Conservation (phyloP, 2,888 invertebrate genomes). For the Pasiphila rectangulata region DNA sequence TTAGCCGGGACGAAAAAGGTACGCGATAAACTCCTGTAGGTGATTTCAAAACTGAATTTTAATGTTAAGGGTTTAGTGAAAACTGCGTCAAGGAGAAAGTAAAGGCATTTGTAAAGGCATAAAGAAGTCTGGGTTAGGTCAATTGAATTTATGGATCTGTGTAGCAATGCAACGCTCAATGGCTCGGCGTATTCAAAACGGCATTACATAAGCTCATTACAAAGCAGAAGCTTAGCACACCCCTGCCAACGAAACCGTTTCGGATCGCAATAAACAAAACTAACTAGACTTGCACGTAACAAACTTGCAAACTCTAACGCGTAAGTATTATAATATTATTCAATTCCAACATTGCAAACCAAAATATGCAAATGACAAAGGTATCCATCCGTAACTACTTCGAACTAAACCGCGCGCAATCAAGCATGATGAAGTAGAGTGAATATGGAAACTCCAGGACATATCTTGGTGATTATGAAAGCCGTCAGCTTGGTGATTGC, state of each 20-base stretch:
- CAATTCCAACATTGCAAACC: conserved; percentile 19
- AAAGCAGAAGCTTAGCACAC: conserved; percentile 33
- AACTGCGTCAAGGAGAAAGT: too few relatives aligned
- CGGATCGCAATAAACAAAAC: conserved; percentile 43
- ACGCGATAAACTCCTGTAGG: too few relatives aligned
- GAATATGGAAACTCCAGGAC: too few relatives aligned
- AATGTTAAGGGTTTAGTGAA: too few relatives aligned
- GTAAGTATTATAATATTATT: conserved; percentile 38
- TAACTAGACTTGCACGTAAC: conserved; percentile 34
- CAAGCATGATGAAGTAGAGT: too few relatives aligned
- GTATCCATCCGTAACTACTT: conserved; percentile 38
- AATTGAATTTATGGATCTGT: not conserved
- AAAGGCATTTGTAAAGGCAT: not conserved
- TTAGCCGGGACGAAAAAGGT: too few relatives aligned
- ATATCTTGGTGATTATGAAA: too few relatives aligned
- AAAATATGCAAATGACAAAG: conserved; percentile 25
- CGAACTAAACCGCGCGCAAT: not conserved
- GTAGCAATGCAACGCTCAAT: conserved; percentile 16
- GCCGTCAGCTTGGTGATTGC: too few relatives aligned
- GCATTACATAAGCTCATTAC: conserved; percentile 28
- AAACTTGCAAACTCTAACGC: conserved; percentile 22
- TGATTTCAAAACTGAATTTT: too few relatives aligned
- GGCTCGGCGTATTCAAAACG: conserved; percentile 23
- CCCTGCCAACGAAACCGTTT: conserved; percentile 42
- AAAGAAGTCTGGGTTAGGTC: too few relatives aligned